phyloP scores from a whole-genome alignment of 2,888 invertebrate species.

The Linnaemya vulpina region DNA sequence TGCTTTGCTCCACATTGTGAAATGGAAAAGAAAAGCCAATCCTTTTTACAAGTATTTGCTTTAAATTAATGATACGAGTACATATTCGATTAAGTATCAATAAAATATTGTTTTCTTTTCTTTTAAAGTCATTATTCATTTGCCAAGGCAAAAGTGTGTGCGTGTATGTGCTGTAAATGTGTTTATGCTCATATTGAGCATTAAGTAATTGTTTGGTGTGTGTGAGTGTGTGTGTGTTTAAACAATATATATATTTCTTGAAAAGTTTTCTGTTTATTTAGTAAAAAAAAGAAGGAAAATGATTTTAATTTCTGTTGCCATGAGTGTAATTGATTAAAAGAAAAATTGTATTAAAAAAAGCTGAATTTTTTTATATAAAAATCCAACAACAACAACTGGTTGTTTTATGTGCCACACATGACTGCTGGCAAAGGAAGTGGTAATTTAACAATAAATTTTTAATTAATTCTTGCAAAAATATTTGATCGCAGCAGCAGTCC shows the following conservation, averaged over 20 bases:
- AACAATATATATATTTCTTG: background rate
- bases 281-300: background rate
- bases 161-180: background rate
- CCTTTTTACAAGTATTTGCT: background rate
- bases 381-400: background rate
- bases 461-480: constrained; percentile 10
- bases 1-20: background rate
- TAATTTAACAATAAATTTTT: constrained; percentile 19
- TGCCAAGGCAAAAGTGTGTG: background rate
- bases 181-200: background rate
- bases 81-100: constrained; percentile 1
- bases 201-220: background rate
- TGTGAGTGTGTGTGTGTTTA: background rate
- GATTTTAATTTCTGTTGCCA: constrained; percentile 20
- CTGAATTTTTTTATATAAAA: background rate
- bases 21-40: background rate
- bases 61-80: constrained; percentile 30
- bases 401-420: background rate
- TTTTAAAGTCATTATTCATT: constrained; percentile 5
- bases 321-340: constrained; percentile 53
- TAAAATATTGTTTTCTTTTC: background rate
- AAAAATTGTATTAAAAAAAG: constrained; percentile 10
- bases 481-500: background rate
- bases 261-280: background rate
- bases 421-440: constrained; percentile 14